These are phyloP conservation scores for Gasteruption jaculator DNA, from an alignment of 2,888 invertebrate genomes.

Conservation along the genomic window DNA sequence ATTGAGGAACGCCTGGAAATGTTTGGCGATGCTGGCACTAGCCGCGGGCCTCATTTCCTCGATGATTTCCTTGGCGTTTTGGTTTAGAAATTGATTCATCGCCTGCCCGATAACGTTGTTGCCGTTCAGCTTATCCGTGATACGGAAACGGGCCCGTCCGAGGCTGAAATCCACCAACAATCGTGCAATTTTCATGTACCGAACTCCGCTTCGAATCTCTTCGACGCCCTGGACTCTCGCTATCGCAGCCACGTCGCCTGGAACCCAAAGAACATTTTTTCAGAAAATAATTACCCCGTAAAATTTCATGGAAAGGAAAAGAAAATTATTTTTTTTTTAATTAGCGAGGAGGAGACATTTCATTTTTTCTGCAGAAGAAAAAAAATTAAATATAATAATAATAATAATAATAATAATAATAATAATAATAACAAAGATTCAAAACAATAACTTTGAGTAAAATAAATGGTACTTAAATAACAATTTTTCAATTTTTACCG, in stretches of 20 bases:
- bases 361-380: too few relatives aligned
- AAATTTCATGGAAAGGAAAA: neutral
- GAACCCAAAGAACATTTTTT: conserved; percentile 29
- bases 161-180: conserved; percentile 69
- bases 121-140: conserved; percentile 68
- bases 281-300: conserved; percentile 5
- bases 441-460: too few relatives aligned
- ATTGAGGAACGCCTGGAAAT: conserved; percentile 71
- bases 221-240: conserved; percentile 70
- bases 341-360: too few relatives aligned
- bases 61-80: conserved; percentile 75
- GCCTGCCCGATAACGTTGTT: conserved; percentile 77
- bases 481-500: conserved; percentile 54
- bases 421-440: too few relatives aligned
- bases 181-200: conserved; percentile 67
- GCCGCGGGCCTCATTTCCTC: conserved; percentile 80
- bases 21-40: conserved; percentile 65
- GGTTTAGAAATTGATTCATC: conserved; percentile 80
- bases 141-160: conserved; percentile 66
- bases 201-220: conserved; percentile 57
- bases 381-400: too few relatives aligned
- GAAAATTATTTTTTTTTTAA: too few relatives aligned
- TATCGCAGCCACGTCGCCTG: conserved; percentile 68
- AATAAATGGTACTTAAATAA: too few relatives aligned
- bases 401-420: too few relatives aligned